Evolutionary conservation across 2,888 invertebrate genomes (phyloP).

Genomic region (Mimumesa dahlbomi): DNA sequence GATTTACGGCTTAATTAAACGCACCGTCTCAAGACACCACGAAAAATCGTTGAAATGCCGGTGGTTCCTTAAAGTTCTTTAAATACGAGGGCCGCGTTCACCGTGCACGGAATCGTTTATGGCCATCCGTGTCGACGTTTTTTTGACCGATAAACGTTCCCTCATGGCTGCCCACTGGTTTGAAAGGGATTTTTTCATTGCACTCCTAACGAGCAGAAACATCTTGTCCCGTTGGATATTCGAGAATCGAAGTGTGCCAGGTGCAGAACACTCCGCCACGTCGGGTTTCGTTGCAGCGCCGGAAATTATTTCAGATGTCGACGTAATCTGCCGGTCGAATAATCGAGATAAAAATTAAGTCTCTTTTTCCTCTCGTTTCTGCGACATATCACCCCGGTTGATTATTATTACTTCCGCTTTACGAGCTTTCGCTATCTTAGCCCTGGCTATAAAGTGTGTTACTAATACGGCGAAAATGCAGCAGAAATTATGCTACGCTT

Average conservation of each 20-base stretch:
- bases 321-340: neutral
- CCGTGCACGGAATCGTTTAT: conserved; percentile 42
- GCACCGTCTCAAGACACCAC: conserved; percentile 45
- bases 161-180: conserved; percentile 12
- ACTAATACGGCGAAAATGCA: no score
- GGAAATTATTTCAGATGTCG: neutral
- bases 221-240: neutral
- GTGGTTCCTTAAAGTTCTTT: conserved; percentile 57
- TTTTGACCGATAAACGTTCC: conserved; percentile 45
- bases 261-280: neutral
- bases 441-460: no score
- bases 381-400: no score
- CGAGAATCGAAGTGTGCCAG: neutral
- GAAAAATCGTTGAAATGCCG: conserved; percentile 46
- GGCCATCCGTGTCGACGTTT: conserved; percentile 26
- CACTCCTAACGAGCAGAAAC: conserved; percentile 11
- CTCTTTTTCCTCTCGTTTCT: neutral
- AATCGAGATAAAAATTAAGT: neutral
- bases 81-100: conserved; percentile 52
- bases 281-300: neutral
- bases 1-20: conserved; percentile 73
- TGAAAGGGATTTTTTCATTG: conserved; percentile 31
- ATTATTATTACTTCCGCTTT: no score
- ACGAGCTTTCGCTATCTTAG: no score
- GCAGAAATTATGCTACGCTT: no score